Evolutionary conservation across 1,140 invertebrate species (phyloP).

Genomic region (Cydia splendana): DNA sequence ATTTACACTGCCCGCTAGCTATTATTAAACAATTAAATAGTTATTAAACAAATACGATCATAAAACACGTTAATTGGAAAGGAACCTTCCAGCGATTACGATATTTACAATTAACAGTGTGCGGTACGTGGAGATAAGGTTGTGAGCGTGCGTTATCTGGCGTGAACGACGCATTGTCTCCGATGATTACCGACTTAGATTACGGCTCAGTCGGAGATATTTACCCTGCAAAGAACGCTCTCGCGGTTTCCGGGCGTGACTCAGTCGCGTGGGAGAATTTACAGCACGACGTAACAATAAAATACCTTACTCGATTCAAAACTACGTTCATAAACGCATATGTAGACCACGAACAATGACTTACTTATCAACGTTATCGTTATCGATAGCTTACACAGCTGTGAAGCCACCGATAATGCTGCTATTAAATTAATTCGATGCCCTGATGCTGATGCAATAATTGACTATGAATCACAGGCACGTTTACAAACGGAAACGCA

Average conservation of each 20-base stretch:
- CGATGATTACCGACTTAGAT: conserved; percentile 13
- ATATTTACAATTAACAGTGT: conserved; percentile 20
- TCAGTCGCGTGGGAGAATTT: conserved; percentile 42
- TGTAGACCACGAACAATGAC: conserved; percentile 44
- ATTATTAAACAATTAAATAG: conserved; percentile 13
- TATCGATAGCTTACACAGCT: conserved; percentile 71
- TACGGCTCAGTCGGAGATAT: conserved; percentile 26
- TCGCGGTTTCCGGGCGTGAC: conserved; percentile 41
- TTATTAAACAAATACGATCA: conserved; percentile 8
- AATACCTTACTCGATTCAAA: conserved; percentile 22
- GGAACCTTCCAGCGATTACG: conserved; percentile 16
- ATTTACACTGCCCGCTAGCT: neutral
- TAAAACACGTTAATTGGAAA: conserved; percentile 14
- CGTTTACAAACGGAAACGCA: conserved; percentile 43
- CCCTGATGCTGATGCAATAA: conserved; percentile 60
- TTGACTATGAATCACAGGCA: conserved; percentile 55
- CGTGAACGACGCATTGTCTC: conserved; percentile 21
- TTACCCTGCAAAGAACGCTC: conserved; percentile 31
- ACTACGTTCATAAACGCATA: conserved; percentile 22
- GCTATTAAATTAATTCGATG: conserved; percentile 66
- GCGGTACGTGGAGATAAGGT: conserved; percentile 22
- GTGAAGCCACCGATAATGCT: conserved; percentile 48
- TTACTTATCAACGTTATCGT: conserved; percentile 54
- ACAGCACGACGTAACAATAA: conserved; percentile 34
- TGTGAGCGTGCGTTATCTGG: conserved; percentile 23